Percentiles rank a stretch among this genome's conserved stretches.
These are phyloP conservation scores for Catamblyrhynchus diadema DNA, from an alignment of 2,797 vertebrate genomes.

Conservation along the genomic window DNA sequence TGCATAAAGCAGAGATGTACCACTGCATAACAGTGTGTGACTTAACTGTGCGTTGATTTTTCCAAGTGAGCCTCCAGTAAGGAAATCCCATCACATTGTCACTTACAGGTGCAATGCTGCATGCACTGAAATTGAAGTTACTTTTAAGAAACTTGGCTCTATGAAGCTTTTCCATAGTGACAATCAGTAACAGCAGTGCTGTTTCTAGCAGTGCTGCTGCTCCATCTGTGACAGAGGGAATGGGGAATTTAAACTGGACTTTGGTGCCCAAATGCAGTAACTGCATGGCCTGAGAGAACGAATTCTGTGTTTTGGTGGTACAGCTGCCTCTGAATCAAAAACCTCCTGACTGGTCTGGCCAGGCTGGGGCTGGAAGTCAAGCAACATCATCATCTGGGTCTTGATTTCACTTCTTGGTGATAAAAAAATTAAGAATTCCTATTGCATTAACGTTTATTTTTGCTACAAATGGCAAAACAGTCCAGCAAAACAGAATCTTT, in stretches of 20 bases:
- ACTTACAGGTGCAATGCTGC: neutral
- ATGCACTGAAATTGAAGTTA: neutral
- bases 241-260: neutral
- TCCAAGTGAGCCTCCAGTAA: neutral
- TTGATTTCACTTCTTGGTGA: neutral
- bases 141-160: neutral
- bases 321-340: neutral
- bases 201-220: neutral
- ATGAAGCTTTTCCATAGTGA: neutral
- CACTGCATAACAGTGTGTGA: neutral
- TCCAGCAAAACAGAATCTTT: constrained; percentile 8
- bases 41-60: neutral
- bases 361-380: neutral
- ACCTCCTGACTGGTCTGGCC: neutral
- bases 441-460: neutral
- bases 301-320: neutral
- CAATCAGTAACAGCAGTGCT: neutral
- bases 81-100: neutral
- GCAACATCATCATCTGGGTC: neutral
- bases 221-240: neutral
- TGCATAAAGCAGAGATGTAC: neutral
- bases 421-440: neutral
- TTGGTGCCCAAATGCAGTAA: neutral
- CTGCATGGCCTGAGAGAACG: neutral
- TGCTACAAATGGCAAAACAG: neutral